Base-by-base conservation (phyloP, 2,888 invertebrate species). In the Parthenolecanium corni region DNA sequence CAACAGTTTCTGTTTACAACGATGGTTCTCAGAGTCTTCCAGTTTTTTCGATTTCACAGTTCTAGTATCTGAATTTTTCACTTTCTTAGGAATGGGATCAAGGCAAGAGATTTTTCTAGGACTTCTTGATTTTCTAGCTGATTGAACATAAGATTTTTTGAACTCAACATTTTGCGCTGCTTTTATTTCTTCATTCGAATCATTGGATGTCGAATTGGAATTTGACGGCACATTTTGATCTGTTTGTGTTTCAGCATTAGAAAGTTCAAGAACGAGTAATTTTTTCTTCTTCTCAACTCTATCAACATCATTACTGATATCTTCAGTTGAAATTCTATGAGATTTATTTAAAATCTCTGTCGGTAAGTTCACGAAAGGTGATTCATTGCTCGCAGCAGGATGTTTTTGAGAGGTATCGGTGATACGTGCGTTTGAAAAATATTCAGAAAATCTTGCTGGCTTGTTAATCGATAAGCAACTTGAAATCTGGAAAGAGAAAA, bases 391-490 rank as follows among this genome's bases (percentile, higher is more conserved):
- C 25, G 31, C 9, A 14, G 36, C 2, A 20, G 6, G 9, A 31
- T n/a, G 25, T 18, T 14, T 52, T 21, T 18, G 14, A 1, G 52
- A 21, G 9, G 38, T 38, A 14, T 25, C 21, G 2, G 11, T 2
- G 14, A 6, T 38, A 20, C 16, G 42, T 40, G 21, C 16, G 14
- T 21, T 21, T 16, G 40, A 38, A 21, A 54, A 54, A 24, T 54
- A 54, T 24, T 54, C 54, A 16, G 54, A 40, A 16, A 54, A 54
- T 54, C 42, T 38, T 40, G 16, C 40, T 9, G 54, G 5, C 36
- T 52, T 52, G 14, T 40, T 18, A 16, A 24, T 9, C 5, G 9
- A 31, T 9, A 54, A 1, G 1, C 2, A 12, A 14, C 9, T 14
- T 16, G 36, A 20, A 42, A 16, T 42, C 54, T 54, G 23, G 23